Percentiles rank a stretch among this genome's conserved stretches.
Conservation (phyloP, 1,140 invertebrate genomes). For the Helicoverpa armigera region DNA sequence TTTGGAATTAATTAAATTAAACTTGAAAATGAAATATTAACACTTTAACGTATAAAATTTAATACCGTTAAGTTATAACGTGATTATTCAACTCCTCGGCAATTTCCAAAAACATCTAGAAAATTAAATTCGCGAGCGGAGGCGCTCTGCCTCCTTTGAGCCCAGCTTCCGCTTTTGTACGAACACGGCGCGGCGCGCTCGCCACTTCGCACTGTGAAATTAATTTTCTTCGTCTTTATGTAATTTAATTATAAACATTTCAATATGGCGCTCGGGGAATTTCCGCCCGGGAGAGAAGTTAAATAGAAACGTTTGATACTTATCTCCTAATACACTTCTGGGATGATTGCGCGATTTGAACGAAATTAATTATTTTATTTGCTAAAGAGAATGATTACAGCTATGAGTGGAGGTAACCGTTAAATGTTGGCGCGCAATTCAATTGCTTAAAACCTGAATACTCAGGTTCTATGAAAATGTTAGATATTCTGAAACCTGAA, state of each 20-base stretch:
- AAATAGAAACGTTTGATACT: slow-evolving; percentile 86
- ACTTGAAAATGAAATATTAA: slow-evolving; percentile 87
- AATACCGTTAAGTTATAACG: slow-evolving; percentile 86
- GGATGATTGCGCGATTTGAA: slow-evolving; percentile 79
- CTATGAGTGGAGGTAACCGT: slow-evolving; percentile 19
- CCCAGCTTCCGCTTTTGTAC: slow-evolving; percentile 76
- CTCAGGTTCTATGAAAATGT: too few species aligned
- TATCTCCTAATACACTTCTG: slow-evolving; percentile 85
- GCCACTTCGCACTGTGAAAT: slow-evolving; percentile 84
- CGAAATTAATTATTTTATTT: slow-evolving; percentile 75
- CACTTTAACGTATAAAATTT: slow-evolving; percentile 87
- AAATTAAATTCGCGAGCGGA: slow-evolving; percentile 82
- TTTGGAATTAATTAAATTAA: slow-evolving; percentile 87
- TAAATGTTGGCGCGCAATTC: slow-evolving; percentile 13
- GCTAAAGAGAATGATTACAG: slow-evolving; percentile 47
- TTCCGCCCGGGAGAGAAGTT: slow-evolving; percentile 81
- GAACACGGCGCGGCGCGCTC: slow-evolving; percentile 65
- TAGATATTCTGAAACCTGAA: too few species aligned
- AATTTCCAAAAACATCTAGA: slow-evolving; percentile 84
- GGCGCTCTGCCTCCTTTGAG: slow-evolving; percentile 76
- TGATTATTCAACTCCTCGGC: slow-evolving; percentile 84
- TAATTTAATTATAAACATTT: slow-evolving; percentile 87
- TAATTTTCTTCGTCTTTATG: slow-evolving; percentile 87
- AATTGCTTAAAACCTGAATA: neutral
- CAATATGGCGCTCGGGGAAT: slow-evolving; percentile 85